A percentile compares a stretch with the other conserved stretches of the same genome.
Conservation (phyloP, 2,113 vertebrate genomes). For the Macrotis lagotis region DNA sequence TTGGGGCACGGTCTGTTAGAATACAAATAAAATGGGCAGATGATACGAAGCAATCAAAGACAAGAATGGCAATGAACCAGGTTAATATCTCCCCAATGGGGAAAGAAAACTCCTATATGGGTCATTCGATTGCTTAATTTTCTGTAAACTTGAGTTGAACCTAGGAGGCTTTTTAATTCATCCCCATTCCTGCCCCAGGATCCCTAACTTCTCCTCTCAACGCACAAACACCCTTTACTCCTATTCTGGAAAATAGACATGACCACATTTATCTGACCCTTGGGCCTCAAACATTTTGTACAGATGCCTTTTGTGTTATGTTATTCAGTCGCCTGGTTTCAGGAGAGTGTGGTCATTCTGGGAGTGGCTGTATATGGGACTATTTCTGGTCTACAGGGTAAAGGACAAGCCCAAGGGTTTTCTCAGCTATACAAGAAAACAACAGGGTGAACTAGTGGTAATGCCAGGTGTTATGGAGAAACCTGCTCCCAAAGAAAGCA, state of each 20-base stretch:
- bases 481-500: conserved; percentile 11
- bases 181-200: not conserved
- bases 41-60: conserved; percentile 48
- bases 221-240: conserved; percentile 44
- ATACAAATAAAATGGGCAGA: conserved; percentile 39
- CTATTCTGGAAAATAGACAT: conserved; percentile 68
- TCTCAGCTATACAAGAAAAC: not conserved
- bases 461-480: not conserved
- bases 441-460: conserved; percentile 2
- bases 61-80: conserved; percentile 9
- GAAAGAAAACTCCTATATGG: conserved; percentile 45
- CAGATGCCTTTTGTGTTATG: conserved; percentile 37
- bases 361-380: not conserved
- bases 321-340: conserved; percentile 20
- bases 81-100: conserved; percentile 21
- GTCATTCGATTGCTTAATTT: conserved; percentile 54
- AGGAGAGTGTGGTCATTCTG: conserved; percentile 22
- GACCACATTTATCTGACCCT: conserved; percentile 46
- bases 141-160: conserved; percentile 65
- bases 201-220: not conserved
- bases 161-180: conserved; percentile 20
- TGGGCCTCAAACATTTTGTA: conserved; percentile 45
- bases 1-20: not conserved
- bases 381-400: not conserved
- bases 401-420: not conserved